phyloP scores from a whole-genome alignment of 2,113 vertebrate genomes.

The Nicator chloris region DNA sequence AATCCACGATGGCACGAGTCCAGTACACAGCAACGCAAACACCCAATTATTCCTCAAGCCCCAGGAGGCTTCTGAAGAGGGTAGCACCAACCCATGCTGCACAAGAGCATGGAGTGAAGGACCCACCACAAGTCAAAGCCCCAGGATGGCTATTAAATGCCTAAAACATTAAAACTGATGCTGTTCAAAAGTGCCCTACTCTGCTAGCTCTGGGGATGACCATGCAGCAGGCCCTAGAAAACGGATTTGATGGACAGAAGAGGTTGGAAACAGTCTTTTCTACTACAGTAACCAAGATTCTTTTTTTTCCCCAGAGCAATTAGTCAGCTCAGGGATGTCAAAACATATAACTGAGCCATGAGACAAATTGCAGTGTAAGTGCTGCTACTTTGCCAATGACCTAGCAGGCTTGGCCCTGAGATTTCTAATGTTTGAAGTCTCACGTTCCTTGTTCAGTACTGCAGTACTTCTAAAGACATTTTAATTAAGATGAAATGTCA shows the following conservation, averaged over 20 bases:
- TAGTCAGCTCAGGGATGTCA: slow-evolving; percentile 30
- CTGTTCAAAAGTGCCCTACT: background rate
- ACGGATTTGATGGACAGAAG: background rate
- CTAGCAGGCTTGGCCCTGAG: background rate
- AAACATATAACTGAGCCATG: background rate
- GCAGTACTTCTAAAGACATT: background rate
- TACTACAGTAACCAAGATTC: background rate
- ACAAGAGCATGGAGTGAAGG: background rate
- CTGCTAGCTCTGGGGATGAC: background rate
- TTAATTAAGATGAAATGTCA: background rate
- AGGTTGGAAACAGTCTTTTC: background rate
- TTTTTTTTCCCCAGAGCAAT: slow-evolving; percentile 6
- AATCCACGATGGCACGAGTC: background rate
- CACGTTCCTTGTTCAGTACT: background rate
- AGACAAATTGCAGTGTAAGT: slow-evolving; percentile 13
- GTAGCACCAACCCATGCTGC: accelerated
- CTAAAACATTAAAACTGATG: background rate
- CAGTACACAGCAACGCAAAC: accelerated
- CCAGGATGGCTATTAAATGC: background rate
- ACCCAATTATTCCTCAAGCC: background rate
- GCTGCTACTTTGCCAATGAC: slow-evolving; percentile 1
- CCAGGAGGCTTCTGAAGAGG: background rate
- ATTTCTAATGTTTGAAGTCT: background rate
- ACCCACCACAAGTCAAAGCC: background rate
- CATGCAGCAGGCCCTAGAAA: background rate